Base-by-base conservation (phyloP, 2,113 vertebrate genomes). In the Tonatia bakeri region DNA sequence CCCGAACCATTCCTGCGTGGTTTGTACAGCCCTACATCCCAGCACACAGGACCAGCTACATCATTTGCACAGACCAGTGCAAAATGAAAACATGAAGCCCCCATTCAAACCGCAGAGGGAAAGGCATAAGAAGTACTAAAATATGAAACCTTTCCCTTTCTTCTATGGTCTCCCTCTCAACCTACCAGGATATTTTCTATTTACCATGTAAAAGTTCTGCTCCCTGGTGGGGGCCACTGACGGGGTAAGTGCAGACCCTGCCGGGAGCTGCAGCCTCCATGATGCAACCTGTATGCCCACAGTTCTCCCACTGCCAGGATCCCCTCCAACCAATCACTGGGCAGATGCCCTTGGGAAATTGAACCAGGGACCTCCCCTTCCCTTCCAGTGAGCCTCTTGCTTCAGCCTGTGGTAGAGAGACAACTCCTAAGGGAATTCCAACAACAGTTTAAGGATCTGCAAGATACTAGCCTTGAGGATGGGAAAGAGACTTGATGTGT, bases 241-340 rank as follows among this genome's bases (percentile, higher is more conserved):
- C 3, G 0, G 17, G 9, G 3, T 12, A 28, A 36, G 47, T 16
- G 28, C 14, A 52, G 10, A 43, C 38, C 20, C 75, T 64, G 7
- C 17, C 8, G 16, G 33, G 17, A 10, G 8, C 28, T 0, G 2
- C 12, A 26, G 4, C 16, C 15, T 22, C 50, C 5, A 10, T 52
- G 28, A 38, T 20, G 26, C 5, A 15, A 70, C 31, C 4, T 12
- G 0, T 7, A 7, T 5, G 3, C 2, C 15, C 1, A 2, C 38
- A 59, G 7, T 15, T 38, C 15, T n/a, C 26, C 43, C 22, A 26
- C 13, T 79, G 16, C 31, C 43, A 22, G n/a, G 12, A 26, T 33
- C 22, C 13, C 15, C 26, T 61, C 50, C 24, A 31, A 12, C n/a
- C 45, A 45, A 36, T 75, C 19, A 22, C 11, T 31, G 7, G 6